Evolutionary conservation across 2,113 vertebrate genomes (phyloP), one percentile per base, ranked within the genome.

Genomic region (Loxodonta africana): DNA sequence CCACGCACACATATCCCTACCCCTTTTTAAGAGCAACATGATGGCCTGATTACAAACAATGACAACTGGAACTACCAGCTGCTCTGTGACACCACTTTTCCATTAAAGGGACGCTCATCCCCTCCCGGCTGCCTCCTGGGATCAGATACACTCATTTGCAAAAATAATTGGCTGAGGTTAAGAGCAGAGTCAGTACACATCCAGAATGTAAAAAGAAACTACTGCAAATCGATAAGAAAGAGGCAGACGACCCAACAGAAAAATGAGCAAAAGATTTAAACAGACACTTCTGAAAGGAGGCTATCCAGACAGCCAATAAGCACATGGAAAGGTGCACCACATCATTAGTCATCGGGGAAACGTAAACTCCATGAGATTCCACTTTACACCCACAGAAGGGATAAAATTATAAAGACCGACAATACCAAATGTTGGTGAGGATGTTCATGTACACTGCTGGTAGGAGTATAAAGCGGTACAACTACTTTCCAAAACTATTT

Each of bases 151-250:
- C 74, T 97, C 95, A 96, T 97, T 93, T 95, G 92, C 81, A 97
- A 95, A 97, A 96, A 87, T 97, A 96, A 97, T 90, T 97, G 87
- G 87, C 67, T 77, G 48, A 94, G 80, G 95, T 93, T 96, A 96
- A 95, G 86, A 65, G 71, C 76, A 26, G 83, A 96, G 65, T 88
- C 90, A 11, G 76, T 46, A 51, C 60, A 91, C 60, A 73, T 33
- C 37, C 28, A 63, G 92, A 96, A 95, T 92, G 88, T 65, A 82
- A 96, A 94, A 85, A 81, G 83, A 95, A 93, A 90, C 78, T 17
- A 90, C 86, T 89, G 51, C 33, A 73, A 94, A 97, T 96, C 95
- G 77, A 78, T 96, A 67, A 93, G 95, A 83, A 94, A 95, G 93
- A 83, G 89, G 74, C 95, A 84, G 83, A 89, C 63, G 90, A 80